Evolutionary conservation across 2,888 invertebrate species (phyloP), one percentile per base, ranked within the genome.

Genomic region (Morinoia aosen): DNA sequence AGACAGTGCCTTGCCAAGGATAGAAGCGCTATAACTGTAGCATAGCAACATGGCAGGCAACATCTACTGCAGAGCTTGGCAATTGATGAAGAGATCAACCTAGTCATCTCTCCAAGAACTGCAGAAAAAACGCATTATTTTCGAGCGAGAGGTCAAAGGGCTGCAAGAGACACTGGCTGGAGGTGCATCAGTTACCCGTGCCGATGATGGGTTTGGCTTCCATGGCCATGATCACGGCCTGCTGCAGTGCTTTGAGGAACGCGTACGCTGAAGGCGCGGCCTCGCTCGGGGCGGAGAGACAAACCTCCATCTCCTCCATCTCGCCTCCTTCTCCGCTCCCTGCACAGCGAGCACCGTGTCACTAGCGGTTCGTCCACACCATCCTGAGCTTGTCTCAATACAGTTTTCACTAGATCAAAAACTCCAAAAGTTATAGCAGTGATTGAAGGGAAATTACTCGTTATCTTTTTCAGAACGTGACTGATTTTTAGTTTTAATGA

Each of bases 151-250:
- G 25, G 0, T 33, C 33, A 33, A 7, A 76, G 76, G 76, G 33
- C 10, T 10, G 33, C 25, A 76, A 16, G 76, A 76, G 8, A 33
- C 25, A 76, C 7, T 25, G 76, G 33, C 76, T 33, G 25, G 16
- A 0, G 33, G 90, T 33, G 57, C 57, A 93, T 93, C 93, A 93
- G 57, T 93, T 93, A 33, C 96, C 96, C 11, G 95, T 95, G 25
- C 96, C 96, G 95, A 96, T 96, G 61, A 96, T 95, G 56, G 95
- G 96, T 40, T 95, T 94, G 56, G 96, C 95, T 61, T 96, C 96
- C 40, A 96, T 96, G 95, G 95, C 96, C 96, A 96, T 96, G 58
- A 96, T 95, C 33, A 95, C 95, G 40, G 96, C 96, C 95, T 96
- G 95, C 90, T 96, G 96, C 11, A 96, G 95, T 33, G 96, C 96